Evolutionary conservation across 2,888 invertebrate genomes (phyloP).

Genomic region (Tachina grossa): DNA sequence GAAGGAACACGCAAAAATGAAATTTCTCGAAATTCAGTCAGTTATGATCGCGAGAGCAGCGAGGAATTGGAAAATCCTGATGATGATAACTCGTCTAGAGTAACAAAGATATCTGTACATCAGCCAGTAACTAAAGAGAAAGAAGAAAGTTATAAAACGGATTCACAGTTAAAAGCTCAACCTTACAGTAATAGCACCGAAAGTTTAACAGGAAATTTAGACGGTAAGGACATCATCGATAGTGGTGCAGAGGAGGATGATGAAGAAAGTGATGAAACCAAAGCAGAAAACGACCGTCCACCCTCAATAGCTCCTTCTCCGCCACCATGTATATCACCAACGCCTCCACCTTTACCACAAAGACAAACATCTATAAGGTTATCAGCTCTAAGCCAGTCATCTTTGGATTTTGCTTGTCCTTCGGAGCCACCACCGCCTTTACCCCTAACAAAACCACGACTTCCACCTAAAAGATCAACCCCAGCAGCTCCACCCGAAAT

Average conservation of each 20-base stretch:
- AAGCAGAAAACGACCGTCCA: conserved; percentile 74
- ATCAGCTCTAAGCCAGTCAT: conserved; percentile 50
- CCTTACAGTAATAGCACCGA: conserved; percentile 78
- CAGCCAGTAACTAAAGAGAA: conserved; percentile 29
- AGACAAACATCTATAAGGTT: conserved; percentile 71
- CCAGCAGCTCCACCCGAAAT: conserved; percentile 73
- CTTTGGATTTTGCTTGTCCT: conserved; percentile 73
- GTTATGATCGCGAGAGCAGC: conserved; percentile 72
- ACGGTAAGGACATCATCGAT: conserved; percentile 28
- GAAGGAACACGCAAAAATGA: background rate
- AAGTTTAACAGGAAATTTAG: conserved; percentile 63
- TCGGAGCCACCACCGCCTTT: conserved; percentile 74
- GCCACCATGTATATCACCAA: conserved; percentile 75
- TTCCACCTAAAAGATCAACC: conserved; percentile 61
- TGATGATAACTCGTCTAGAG: conserved; percentile 74
- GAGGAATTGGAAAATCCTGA: conserved; percentile 75
- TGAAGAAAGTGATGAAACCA: conserved; percentile 66
- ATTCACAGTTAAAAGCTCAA: conserved; percentile 44
- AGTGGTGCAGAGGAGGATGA: conserved; percentile 60
- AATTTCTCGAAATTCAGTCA: conserved; percentile 52
- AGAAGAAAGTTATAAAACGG: background rate
- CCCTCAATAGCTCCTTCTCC: conserved; percentile 76
- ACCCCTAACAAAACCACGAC: conserved; percentile 53
- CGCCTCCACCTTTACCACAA: conserved; percentile 77
- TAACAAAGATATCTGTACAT: conserved; percentile 72